These are phyloP conservation scores for Synergus umbraculus DNA, from an alignment of 2,888 invertebrate species.

Conservation along the genomic window DNA sequence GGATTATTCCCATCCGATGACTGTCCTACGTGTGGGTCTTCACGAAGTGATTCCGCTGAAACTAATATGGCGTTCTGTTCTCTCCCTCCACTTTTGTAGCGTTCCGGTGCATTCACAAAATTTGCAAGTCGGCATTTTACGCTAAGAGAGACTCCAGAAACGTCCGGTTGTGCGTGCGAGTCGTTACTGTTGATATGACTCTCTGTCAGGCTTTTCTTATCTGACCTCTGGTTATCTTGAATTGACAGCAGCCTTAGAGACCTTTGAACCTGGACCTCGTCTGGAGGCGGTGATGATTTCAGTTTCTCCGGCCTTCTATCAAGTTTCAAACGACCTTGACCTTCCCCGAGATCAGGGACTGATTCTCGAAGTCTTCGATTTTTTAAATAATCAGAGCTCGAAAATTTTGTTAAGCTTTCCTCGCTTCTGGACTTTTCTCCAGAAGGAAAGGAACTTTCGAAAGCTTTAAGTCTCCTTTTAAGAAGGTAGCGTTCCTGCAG, in stretches of 20 bases:
- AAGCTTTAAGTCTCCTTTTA: constrained; percentile 31
- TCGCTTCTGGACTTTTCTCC: constrained; percentile 46
- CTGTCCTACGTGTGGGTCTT: constrained; percentile 1
- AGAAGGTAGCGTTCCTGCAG: constrained; percentile 58
- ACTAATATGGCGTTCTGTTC: constrained; percentile 6
- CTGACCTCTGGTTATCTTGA: constrained; percentile 57
- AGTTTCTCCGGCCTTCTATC: constrained; percentile 49
- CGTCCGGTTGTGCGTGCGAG: constrained; percentile 44
- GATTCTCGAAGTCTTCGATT: constrained; percentile 6
- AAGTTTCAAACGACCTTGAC: constrained; percentile 19
- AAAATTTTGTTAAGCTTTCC: constrained; percentile 26
- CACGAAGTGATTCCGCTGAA: constrained; percentile 29
- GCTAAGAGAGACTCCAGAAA: constrained; percentile 42
- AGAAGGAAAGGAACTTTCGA: constrained; percentile 37
- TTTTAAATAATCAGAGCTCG: constrained; percentile 44
- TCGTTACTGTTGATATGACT: constrained; percentile 45
- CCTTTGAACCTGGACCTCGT: constrained; percentile 55
- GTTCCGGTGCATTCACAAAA: constrained; percentile 53
- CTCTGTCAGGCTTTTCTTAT: constrained; percentile 52
- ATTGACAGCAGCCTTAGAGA: constrained; percentile 46
- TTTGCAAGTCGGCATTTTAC: constrained; percentile 68
- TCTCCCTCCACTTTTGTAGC: constrained; percentile 28
- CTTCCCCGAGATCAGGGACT: constrained; percentile 5
- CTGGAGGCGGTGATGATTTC: constrained; percentile 67
- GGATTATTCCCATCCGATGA: constrained; percentile 10